Conservation (phyloP, 2,888 invertebrate species). For the Lymantria monacha region DNA sequence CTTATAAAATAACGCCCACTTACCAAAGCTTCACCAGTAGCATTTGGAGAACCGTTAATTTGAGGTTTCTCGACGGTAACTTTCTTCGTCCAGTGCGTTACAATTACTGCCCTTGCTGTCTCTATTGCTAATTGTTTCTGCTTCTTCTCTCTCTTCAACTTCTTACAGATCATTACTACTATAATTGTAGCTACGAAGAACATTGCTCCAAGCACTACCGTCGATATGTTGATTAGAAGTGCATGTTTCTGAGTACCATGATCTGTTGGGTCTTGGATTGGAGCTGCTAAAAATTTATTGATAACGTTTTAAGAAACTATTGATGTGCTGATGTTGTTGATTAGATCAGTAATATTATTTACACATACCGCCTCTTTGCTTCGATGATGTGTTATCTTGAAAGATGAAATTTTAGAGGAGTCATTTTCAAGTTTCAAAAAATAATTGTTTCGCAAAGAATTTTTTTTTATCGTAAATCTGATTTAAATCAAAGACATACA, state of each 20-base stretch:
- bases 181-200: conserved; percentile 82
- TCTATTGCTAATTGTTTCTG: conserved; percentile 91
- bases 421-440: no score
- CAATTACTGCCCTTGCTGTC: conserved; percentile 89
- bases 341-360: no score
- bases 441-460: no score
- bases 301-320: background rate
- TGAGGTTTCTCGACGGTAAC: conserved; percentile 92
- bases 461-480: no score
- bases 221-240: conserved; percentile 81
- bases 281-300: conserved; percentile 49
- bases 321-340: no score
- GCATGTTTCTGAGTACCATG: conserved; percentile 70
- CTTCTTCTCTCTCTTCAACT: conserved; percentile 89
- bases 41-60: conserved; percentile 82
- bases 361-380: no score
- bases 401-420: no score
- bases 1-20: conserved; percentile 23
- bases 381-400: no score
- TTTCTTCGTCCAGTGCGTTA: conserved; percentile 95
- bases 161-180: conserved; percentile 86
- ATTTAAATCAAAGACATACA: no score
- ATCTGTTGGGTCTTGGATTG: conserved; percentile 58
- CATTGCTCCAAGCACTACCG: conserved; percentile 82
- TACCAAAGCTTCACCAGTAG: conserved; percentile 85